Evolutionary conservation across 2,797 vertebrate genomes (phyloP).

Genomic region (Numenius phaeopus): DNA sequence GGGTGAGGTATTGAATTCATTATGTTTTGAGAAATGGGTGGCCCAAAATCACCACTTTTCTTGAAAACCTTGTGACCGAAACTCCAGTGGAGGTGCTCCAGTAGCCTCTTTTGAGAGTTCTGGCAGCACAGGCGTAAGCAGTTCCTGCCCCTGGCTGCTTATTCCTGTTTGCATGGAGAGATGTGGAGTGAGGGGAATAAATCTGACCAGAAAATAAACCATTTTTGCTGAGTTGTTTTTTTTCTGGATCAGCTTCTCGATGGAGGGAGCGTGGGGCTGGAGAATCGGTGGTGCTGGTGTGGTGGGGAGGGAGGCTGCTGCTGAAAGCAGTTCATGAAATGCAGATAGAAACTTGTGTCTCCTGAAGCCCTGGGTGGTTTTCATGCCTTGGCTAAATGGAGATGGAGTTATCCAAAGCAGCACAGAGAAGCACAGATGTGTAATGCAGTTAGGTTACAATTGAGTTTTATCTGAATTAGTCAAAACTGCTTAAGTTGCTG

Average conservation of each 20-base stretch:
- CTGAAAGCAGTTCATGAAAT: neutral
- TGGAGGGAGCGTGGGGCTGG: neutral
- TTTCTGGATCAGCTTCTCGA: neutral
- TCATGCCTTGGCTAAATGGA: neutral
- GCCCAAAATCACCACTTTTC: neutral
- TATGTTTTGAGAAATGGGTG: neutral
- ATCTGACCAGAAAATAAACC: neutral
- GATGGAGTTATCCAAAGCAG: neutral
- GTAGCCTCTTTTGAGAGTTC: neutral
- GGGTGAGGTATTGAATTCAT: neutral
- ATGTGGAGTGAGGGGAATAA: neutral
- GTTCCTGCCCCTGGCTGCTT: neutral
- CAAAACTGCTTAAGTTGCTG: neutral
- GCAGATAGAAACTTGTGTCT: no score
- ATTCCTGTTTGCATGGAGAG: neutral
- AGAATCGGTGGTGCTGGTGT: fast-evolving
- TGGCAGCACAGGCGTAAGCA: neutral
- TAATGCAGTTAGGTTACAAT: neutral
- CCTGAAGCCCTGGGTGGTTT: neutral
- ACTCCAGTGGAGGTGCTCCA: neutral
- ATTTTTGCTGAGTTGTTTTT: neutral
- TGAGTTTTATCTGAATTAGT: neutral
- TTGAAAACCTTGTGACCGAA: neutral
- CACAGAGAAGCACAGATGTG: neutral
- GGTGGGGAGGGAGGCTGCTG: neutral